Evolutionary conservation across 23 tunicate genomes (phyloP), one percentile per base, ranked within the genome.

Genomic region (Ciona savignyi): DNA sequence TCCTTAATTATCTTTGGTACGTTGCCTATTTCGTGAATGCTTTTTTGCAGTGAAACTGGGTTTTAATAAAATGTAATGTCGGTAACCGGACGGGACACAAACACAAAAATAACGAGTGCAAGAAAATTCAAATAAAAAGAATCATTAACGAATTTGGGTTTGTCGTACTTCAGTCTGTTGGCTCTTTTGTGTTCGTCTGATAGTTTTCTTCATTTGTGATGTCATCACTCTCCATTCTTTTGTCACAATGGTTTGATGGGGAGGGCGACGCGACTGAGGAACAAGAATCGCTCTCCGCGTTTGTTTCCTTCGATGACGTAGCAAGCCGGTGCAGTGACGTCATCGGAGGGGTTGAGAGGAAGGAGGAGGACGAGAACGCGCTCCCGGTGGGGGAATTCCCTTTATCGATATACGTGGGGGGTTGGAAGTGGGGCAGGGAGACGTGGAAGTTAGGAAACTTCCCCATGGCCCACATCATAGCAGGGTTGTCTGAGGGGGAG

Each of bases 401-500:
- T 24, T 33, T 33, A 24, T 71, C 62, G 25, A 62, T 1, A 23
- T n/a, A 26, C 4, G 33, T 23, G 34, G 70, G 66, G n/a, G 11
- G 56, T 42, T 32, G 35, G 63, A 51, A 79, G 32, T 60, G 31
- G 26, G 84, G 66, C 11, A 79, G 63, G 49, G 29, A 34, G 25
- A 81, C 23, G 66, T 73, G 66, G 33, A 73, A 81, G 51, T 65
- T 73, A 60, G 73, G 73, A 32, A 81, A 73, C 30, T 81, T 81
- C 6, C 75, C 73, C 20, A 27, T 23, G 20, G 70, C 22, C 84
- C 84, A 79, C 19, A 70, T 23, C 62, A 79, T 32, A 3, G 33
- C 70, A 2, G 71, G 31, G 3, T 22, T 64, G 20, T 77, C 65
- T 20, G 66, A 35, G 25, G 42, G 77, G 32, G 72, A 56, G 4